A percentile compares a stretch with the other conserved stretches of the same genome.
Conservation (phyloP, 2,797 vertebrate species). For the Pygocentrus nattereri region DNA sequence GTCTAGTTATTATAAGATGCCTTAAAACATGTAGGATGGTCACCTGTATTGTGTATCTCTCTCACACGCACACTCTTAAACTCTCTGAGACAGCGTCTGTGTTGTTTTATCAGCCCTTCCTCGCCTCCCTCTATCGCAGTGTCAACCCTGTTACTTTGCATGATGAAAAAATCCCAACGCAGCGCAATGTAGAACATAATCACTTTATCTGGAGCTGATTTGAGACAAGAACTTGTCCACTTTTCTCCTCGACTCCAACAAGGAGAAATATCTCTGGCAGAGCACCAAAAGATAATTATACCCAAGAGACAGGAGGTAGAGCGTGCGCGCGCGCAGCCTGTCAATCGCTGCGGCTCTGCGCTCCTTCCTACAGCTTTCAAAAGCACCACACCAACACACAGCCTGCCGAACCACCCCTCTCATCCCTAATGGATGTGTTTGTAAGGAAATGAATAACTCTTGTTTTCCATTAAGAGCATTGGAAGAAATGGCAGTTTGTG, state of each 20-base stretch:
- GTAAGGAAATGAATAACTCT: slow-evolving; percentile 59
- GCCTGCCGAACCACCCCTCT: slow-evolving; percentile 41
- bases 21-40: not conserved
- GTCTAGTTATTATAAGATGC: not conserved
- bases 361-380: slow-evolving; percentile 47
- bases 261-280: slow-evolving; percentile 56
- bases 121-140: slow-evolving; percentile 34
- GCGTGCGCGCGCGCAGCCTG: slow-evolving; percentile 38
- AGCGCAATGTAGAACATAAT: slow-evolving; percentile 62
- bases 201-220: slow-evolving; percentile 65
- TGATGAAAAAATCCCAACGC: slow-evolving; percentile 63
- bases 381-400: slow-evolving; percentile 41
- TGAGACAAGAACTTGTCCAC: slow-evolving; percentile 62
- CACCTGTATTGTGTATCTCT: not conserved
- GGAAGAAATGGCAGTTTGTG: slow-evolving; percentile 55
- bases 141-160: slow-evolving; percentile 56
- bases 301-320: slow-evolving; percentile 51
- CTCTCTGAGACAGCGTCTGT: not conserved
- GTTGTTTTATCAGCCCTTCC: slow-evolving; percentile 46
- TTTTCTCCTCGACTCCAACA: slow-evolving; percentile 49
- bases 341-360: slow-evolving; percentile 49
- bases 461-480: slow-evolving; percentile 59
- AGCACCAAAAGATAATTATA: slow-evolving; percentile 65
- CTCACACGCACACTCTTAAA: not conserved
- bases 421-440: slow-evolving; percentile 56